Percentiles rank a stretch among this genome's conserved stretches.
Evolutionary conservation across 1,140 invertebrate species (phyloP).

Genomic region (Parapsyche elsis): DNA sequence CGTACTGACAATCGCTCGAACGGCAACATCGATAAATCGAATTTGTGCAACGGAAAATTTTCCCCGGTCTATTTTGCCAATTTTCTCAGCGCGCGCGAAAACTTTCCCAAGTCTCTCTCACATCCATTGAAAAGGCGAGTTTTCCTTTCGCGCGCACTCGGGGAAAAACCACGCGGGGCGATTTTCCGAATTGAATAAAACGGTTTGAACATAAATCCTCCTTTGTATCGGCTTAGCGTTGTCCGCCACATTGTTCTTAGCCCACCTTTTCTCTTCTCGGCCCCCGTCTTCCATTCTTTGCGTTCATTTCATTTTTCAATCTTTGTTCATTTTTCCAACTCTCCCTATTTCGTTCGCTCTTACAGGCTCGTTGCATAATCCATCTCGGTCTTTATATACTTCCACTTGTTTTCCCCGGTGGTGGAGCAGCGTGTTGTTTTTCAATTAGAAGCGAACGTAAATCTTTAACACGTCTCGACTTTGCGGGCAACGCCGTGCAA

Average conservation of each 20-base stretch:
- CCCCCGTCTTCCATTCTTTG: conserved; percentile 13
- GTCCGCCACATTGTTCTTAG: conserved; percentile 33
- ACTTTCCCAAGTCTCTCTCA: neutral
- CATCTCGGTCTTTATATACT: neutral
- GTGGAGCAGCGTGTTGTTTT: neutral
- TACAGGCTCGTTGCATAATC: neutral
- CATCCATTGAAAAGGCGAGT: neutral
- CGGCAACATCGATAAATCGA: too few species aligned
- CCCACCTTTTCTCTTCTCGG: neutral
- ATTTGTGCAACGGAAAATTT: neutral
- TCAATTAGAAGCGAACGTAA: conserved; percentile 32
- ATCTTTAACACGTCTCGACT: conserved; percentile 33
- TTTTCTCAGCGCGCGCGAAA: neutral
- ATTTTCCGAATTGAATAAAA: conserved; percentile 43
- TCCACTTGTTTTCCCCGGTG: conserved; percentile 27
- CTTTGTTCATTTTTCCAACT: conserved; percentile 15
- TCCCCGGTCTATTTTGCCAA: neutral
- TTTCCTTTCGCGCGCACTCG: neutral
- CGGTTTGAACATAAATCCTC: conserved; percentile 40
- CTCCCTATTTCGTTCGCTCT: neutral
- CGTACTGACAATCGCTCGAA: too few species aligned
- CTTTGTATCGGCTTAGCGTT: conserved; percentile 38
- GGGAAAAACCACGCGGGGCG: conserved; percentile 16
- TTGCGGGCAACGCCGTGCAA: neutral
- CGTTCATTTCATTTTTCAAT: conserved; percentile 39